These are phyloP conservation scores for Oceanites oceanicus DNA, from an alignment of 2,113 vertebrate species.

Conservation along the genomic window DNA sequence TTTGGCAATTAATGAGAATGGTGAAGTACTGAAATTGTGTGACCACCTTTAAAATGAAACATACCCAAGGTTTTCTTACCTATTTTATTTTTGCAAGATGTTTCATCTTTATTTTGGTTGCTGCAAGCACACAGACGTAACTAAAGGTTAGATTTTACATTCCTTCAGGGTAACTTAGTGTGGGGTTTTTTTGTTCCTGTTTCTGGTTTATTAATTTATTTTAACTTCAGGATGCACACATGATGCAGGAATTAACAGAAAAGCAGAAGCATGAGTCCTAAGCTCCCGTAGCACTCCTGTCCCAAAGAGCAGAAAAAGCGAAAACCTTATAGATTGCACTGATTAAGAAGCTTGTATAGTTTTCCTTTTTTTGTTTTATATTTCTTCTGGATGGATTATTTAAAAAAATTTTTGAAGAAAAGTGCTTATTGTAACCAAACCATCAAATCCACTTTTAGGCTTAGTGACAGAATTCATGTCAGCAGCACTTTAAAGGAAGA, in stretches of 20 bases:
- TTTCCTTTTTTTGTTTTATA: not conserved
- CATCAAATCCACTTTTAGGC: not conserved
- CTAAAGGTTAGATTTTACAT: not conserved
- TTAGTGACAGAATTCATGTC: not conserved
- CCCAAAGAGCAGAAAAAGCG: not conserved
- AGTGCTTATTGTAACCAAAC: not conserved
- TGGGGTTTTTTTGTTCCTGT: accelerated
- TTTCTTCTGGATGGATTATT: not conserved
- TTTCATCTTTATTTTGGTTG: not conserved
- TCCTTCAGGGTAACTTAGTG: not conserved
- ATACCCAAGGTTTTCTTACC: not conserved
- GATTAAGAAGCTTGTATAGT: not conserved
- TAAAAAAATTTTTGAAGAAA: not conserved
- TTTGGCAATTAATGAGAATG: not conserved
- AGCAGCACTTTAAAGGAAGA: not conserved
- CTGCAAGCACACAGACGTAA: not conserved
- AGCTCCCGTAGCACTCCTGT: not conserved
- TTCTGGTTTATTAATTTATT: not conserved
- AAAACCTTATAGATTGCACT: not conserved
- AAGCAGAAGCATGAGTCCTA: not conserved
- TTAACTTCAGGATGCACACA: not conserved
- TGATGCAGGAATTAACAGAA: not conserved
- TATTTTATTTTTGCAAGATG: not conserved
- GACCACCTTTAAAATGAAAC: not conserved
- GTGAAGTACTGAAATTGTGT: not conserved